These are phyloP conservation scores for Dermatemys mawii DNA, from an alignment of 2,113 vertebrate genomes.

Conservation along the genomic window DNA sequence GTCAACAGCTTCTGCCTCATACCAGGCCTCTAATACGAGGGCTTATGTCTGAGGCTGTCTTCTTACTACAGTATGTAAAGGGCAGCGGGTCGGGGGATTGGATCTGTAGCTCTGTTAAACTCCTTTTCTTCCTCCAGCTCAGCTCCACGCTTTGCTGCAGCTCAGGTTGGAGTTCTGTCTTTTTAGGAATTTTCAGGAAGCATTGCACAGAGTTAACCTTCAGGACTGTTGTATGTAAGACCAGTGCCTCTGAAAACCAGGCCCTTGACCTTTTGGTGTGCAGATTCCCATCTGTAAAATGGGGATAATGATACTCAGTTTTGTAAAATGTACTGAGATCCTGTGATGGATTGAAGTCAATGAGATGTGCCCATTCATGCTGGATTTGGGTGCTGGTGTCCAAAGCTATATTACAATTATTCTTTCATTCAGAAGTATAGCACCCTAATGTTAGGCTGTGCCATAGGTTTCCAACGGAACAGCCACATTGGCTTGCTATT, in stretches of 20 bases:
- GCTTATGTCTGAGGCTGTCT: too few relatives aligned
- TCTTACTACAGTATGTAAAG: too few relatives aligned
- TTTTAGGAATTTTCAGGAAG: not conserved
- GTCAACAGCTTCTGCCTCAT: too few relatives aligned
- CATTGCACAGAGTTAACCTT: accelerated
- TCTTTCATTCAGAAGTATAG: not conserved
- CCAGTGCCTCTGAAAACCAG: not conserved
- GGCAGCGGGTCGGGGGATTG: not conserved
- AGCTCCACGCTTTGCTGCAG: accelerated
- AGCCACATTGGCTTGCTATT: not conserved
- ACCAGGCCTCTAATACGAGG: too few relatives aligned
- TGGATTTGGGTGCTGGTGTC: not conserved
- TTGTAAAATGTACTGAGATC: not conserved
- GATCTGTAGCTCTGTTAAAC: not conserved
- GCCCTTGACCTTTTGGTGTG: not conserved
- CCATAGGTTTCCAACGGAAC: not conserved
- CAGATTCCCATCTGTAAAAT: not conserved
- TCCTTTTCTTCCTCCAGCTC: not conserved
- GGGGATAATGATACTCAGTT: not conserved
- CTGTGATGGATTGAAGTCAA: not conserved
- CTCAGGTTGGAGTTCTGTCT: accelerated
- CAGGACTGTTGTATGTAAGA: not conserved
- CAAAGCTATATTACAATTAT: not conserved
- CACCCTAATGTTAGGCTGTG: not conserved
- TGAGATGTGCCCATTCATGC: not conserved